These are phyloP conservation scores for Charadrius vociferus DNA, from an alignment of 2,113 vertebrate genomes.

Conservation along the genomic window DNA sequence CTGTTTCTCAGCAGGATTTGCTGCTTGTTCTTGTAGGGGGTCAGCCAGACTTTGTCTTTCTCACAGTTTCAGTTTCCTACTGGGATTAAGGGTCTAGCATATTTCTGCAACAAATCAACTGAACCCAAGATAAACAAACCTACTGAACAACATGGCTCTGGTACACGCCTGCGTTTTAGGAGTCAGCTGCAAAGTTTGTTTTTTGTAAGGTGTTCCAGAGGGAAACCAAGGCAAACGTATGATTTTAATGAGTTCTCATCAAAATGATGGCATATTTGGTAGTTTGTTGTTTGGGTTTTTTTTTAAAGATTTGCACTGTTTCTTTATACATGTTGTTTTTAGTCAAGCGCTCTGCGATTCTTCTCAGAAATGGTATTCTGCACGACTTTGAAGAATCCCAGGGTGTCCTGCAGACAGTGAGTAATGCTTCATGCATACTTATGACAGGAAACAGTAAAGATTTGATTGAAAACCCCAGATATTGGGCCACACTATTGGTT, in stretches of 20 bases:
- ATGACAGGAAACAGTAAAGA: not conserved
- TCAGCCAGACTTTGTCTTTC: constrained; percentile 81
- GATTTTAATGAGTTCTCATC: not conserved
- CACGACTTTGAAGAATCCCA: not conserved
- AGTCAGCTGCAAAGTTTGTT: constrained; percentile 26
- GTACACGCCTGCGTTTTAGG: not conserved
- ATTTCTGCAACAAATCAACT: constrained; percentile 72
- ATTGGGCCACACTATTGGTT: not conserved
- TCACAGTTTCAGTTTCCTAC: constrained; percentile 76
- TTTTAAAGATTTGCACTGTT: not conserved
- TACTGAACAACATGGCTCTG: constrained; percentile 27
- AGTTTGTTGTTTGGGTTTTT: not conserved
- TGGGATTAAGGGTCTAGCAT: constrained; percentile 72
- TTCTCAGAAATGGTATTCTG: not conserved
- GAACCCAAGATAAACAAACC: constrained; percentile 76
- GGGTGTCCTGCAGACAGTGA: not conserved
- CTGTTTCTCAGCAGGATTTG: constrained; percentile 74
- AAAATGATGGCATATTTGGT: not conserved
- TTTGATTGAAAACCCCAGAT: not conserved
- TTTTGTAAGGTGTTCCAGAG: not conserved
- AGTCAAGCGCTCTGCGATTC: not conserved
- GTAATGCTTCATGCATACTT: not conserved
- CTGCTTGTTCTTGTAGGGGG: constrained; percentile 72
- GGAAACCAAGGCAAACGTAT: not conserved
- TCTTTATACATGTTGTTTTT: not conserved